A percentile compares a stretch with the other conserved stretches of the same genome.
Conservation (phyloP, 1,140 invertebrate species). For the Euwallacea similis region DNA sequence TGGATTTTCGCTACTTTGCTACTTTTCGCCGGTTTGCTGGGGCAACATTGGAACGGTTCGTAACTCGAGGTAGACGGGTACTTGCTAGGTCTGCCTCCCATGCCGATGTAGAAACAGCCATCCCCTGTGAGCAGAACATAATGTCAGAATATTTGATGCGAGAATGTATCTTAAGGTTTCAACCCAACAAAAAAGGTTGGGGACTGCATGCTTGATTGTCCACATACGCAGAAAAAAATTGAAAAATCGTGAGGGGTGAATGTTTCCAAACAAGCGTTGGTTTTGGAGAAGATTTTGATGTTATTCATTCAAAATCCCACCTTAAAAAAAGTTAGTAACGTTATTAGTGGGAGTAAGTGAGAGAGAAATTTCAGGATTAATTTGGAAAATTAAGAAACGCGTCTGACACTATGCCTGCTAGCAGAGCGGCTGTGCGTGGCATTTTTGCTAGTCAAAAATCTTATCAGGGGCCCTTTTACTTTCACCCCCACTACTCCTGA, state of each 20-base stretch:
- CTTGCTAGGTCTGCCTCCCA: slow-evolving; percentile 79
- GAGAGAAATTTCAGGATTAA: slow-evolving; percentile 28
- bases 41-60: slow-evolving; percentile 89
- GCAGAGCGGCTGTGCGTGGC: slow-evolving; percentile 42
- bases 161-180: background rate
- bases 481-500: slow-evolving; percentile 38
- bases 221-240: slow-evolving; percentile 5
- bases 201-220: slow-evolving; percentile 12
- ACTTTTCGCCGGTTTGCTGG: slow-evolving; percentile 72
- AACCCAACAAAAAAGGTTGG: background rate
- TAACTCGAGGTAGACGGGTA: slow-evolving; percentile 68
- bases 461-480: slow-evolving; percentile 15
- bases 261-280: slow-evolving; percentile 29
- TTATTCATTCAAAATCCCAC: slow-evolving; percentile 25
- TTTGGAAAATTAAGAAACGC: slow-evolving; percentile 15
- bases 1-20: slow-evolving; percentile 70
- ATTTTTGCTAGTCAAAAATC: slow-evolving; percentile 10
- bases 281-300: slow-evolving; percentile 28
- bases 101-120: slow-evolving; percentile 93
- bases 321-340: slow-evolving; percentile 18
- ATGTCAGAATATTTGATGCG: slow-evolving; percentile 57
- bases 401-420: slow-evolving; percentile 56
- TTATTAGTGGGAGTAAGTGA: slow-evolving; percentile 39
- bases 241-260: slow-evolving; percentile 24
- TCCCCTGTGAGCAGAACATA: slow-evolving; percentile 76